Evolutionary conservation across 2,113 vertebrate genomes (phyloP), one percentile per base, ranked within the genome.

Genomic region (Cochlearius cochlearius): DNA sequence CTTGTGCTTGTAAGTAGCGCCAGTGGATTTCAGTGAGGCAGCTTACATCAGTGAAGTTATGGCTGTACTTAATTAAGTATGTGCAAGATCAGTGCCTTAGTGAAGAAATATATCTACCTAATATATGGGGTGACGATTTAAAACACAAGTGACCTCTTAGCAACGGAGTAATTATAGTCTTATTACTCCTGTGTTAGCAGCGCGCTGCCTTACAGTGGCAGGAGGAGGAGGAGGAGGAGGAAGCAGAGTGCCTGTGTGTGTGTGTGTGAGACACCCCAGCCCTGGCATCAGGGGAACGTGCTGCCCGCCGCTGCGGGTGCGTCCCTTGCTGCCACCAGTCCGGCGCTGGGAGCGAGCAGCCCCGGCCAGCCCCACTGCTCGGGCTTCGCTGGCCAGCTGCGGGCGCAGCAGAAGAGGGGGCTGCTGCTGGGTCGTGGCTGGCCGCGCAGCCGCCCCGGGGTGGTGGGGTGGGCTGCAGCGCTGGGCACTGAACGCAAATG

Each of bases 241-340:
- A 47, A 45, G 49, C 26, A 1, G 20, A 19, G 55, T 36, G 27
- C 32, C 50, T 23, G 2, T 29, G 10, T n/a, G 7, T 29, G 10
- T n/a, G 7, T 62, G n/a, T 76, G 15, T 80, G 30, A 39, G 47
- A 47, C 34, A 29, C 45, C 41, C 45, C 49, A 75, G 64, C 29
- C 34, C 62, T 69, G 58, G 23, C 47, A 53, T 11, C 45, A 23
- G 62, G 38, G 29, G 10, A 81, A 6, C 3, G 3, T 72, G 72
- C 50, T 76, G 43, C 76, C n/a, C 0, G 0, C 36, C 7, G 3
- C 34, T 8, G 30, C 17, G 0, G 0, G 0, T 29, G 63, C 53
- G 59, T 73, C 58, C 60, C 66, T 85, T 53, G 18, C n/a, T 47
- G 77, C 63, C 32, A 34, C 50, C 41, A 68, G 17, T 30, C 15